A percentile compares a stretch with the other conserved stretches of the same genome.
These are phyloP conservation scores for Macropodus opercularis DNA, from an alignment of 2,797 vertebrate species.

Conservation along the genomic window DNA sequence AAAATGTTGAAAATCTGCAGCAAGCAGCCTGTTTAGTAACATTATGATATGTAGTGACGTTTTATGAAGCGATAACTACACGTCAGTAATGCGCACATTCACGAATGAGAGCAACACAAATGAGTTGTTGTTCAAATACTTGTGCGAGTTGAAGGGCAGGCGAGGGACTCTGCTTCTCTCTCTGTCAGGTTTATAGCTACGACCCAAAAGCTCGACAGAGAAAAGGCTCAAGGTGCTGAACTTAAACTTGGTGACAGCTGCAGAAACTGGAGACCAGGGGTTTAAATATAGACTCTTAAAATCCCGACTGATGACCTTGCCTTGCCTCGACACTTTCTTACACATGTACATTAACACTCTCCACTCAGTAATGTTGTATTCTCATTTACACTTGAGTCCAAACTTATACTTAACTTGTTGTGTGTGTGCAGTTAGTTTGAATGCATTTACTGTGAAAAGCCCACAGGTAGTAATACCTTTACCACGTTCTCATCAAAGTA, in stretches of 20 bases:
- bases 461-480: not conserved
- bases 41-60: not conserved
- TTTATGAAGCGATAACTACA: not conserved
- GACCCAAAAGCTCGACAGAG: slow-evolving; percentile 67
- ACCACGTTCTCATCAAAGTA: not conserved
- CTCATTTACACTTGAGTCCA: slow-evolving; percentile 58
- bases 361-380: slow-evolving; percentile 48
- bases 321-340: slow-evolving; percentile 68
- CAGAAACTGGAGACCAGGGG: slow-evolving; percentile 79
- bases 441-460: not conserved
- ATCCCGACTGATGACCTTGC: slow-evolving; percentile 68
- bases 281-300: slow-evolving; percentile 82
- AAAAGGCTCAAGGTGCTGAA: slow-evolving; percentile 80
- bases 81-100: not conserved
- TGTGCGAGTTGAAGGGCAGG: slow-evolving; percentile 16
- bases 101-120: too few species aligned
- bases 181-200: slow-evolving; percentile 69
- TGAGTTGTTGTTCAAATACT: not conserved
- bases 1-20: not conserved
- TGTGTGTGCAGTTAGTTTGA: slow-evolving; percentile 26
- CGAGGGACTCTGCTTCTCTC: slow-evolving; percentile 32
- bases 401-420: slow-evolving; percentile 30
- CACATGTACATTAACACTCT: slow-evolving; percentile 69
- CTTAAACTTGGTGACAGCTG: slow-evolving; percentile 84
- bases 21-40: not conserved